Evolutionary conservation across 2,888 invertebrate species (phyloP), one percentile per base, ranked within the genome.

Genomic region (Acronicta aceris): DNA sequence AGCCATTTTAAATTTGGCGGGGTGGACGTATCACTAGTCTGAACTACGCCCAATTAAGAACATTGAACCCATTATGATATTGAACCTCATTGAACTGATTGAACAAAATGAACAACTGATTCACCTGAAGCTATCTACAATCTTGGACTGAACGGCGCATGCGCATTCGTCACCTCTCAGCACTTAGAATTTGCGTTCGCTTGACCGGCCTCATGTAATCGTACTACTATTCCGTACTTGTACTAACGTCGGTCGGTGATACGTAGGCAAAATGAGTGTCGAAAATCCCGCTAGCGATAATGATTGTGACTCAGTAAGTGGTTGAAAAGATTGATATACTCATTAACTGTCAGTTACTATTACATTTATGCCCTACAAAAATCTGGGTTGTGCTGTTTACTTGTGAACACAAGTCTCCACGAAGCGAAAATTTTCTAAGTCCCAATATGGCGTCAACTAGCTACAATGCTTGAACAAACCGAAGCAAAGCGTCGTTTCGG

Each of bases 401-500:
- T 95, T 90, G 93, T 96, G 95, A 83, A 90, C 88, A 83, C 81
- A 84, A 83, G 85, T 84, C 85, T 81, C 75, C 87, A 87, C 88
- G 87, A 89, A 89, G 87, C 95, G 92, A 93, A 95, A 94, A 87
- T 95, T 95, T 95, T 95, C 95, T 95, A 97, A 97, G 97, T 97
- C 97, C 97, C 96, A 97, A 97, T 96, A 97, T 97, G 97, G 97
- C 97, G 97, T 96, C 97, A 96, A 95, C 95, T 21, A 21, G 21
- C 21, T 95, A 95, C 95, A 96, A 96, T 96, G 95, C 96, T 95
- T 79, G 81, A 75, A 84, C 81, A 81, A 76, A 79, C 76, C 80
- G 76, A 84, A 83, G 80, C 82, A 91, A 94, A 91, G 94, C 92
- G 91, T 94, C 90, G 84, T 82, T 86, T 76, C 67, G 60, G 45